Base-by-base conservation (phyloP, 2,113 vertebrate species). In the Amphilophus citrinellus region DNA sequence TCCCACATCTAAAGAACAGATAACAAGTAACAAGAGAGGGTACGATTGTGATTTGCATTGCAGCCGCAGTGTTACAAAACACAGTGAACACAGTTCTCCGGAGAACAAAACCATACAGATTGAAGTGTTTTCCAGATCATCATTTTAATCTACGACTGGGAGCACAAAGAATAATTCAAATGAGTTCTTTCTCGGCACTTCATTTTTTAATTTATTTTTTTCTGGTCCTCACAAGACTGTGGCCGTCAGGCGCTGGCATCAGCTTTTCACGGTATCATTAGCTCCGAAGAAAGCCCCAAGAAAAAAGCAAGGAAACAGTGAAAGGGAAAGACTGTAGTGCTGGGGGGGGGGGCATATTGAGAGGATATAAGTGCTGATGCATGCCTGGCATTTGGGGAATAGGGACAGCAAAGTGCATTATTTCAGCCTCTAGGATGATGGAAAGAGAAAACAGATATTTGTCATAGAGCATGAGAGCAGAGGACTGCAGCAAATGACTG, bases 381-480 rank as follows among this genome's bases (percentile, higher is more conserved):
- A 86, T 88, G 89, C 68, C 77, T 85, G 81, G 83, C 73, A 84
- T 90, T 91, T 80, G 77, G 85, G 61, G 87, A 86, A 59, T 57
- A 37, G 77, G 71, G 80, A 87, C 47, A 76, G 87, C 82, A 84
- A 78, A 89, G 88, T 85, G 85, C 81, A 83, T 93, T 89, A 87
- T 86, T 93, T 93, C 86, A 87, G 79, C 83, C 86, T 66, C 83
- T 13, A 77, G 80, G 85, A 89, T 86, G 89, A 89, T 88, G 35
- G 83, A 92, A 76, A 81, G 78, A 80, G 83, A 84, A 90, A 91
- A 94, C 88, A 92, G 76, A 89, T 86, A 92, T 91, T 93, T 93
- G 83, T 93, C 87, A 85, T 85, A 62, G 44, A 68, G 80, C 73
- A 59, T 77, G 82, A 84, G 88, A 88, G 80, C 86, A 77, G 65